Evolutionary conservation across 2,797 vertebrate genomes (phyloP), one percentile per base, ranked within the genome.

Genomic region (Acanthurus lineatus): DNA sequence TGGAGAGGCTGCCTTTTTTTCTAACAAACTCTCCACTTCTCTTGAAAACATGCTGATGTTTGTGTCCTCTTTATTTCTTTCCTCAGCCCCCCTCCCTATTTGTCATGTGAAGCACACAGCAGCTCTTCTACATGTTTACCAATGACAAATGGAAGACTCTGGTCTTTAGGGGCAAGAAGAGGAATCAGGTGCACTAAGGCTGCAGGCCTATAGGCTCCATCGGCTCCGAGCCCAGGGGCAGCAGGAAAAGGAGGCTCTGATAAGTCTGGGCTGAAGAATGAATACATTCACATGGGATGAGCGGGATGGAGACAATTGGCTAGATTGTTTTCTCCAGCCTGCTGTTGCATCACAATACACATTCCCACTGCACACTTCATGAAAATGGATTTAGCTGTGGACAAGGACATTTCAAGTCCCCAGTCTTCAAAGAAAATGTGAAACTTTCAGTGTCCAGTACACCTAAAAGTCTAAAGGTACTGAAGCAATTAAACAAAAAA

Each of bases 121-220:
- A 69, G 84, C 80, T 79, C 74, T 75, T 89, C 85, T 86, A 91
- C 84, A 90, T 94, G 88, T 92, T 93, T 94, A 91, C 92, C 92
- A 93, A 92, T 93, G 94, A 94, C 94, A 94, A 95, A 95, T 93
- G 87, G 91, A 91, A 90, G 86, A 91, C 85, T 84, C 60, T 5
- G 68, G 89, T 93, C 91, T 94, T 92, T 64, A 84, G 91, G 92
- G 93, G 93, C 79, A 81, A 77, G 53, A 80, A 73, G 76, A 89
- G 78, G 91, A 94, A 90, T 93, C 91, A 89, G 93, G 92, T 92
- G 92, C 82, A 88, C 63, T 62, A 82, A 67, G 57, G 85, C 88
- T 89, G 76, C n/a, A 1, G 83, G 85, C 84, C 87, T 91, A 51
- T 81, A 86, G 84, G 82, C 88, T 91, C 89, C 81, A 73, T 83